Base-by-base conservation (phyloP, 2,113 vertebrate genomes). In the Tragelaphus buxtoni region DNA sequence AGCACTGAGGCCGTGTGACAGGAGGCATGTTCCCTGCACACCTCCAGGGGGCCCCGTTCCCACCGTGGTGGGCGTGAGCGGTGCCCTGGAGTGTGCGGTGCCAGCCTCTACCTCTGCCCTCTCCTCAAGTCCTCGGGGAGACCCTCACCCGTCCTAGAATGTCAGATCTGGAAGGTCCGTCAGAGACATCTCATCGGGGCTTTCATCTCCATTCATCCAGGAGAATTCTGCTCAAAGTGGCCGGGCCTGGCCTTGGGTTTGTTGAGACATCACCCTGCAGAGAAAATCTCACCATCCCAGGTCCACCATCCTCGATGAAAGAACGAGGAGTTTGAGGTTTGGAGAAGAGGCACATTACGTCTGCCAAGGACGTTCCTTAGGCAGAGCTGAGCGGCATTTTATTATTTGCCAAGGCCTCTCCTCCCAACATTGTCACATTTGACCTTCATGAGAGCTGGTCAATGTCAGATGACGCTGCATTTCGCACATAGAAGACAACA, bases 251-350 rank as follows among this genome's bases (percentile, higher is more conserved):
- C 47, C 53, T 51, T n/a, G 39, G 39, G 12, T 26, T 51, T 86
- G 74, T 49, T 22, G 8, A 60, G 30, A 55, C 17, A 13, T 26
- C 60, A 3, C 22, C 32, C 24, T 1, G 35, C 12, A n/a, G 77
- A 85, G 5, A 24, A 49, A 42, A 55, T 8, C 4, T 81, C 61
- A 65, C n/a, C 3, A 17, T 69, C 79, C 4, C 5, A 0, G 10
- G 2, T 28, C 42, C 60, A 65, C 22, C 1, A 1, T 28, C 51
- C 58, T 32, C 0, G 0, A 3, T 4, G 4, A 42, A 69, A 51
- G 82, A 51, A 55, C 5, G 2, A 58, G 72, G 49, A 79, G 9
- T 16, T 8, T 3, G 42, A 92, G 32, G 45, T 76, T 90, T 32
- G 42, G 61, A 63, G 65, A 53, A 16, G 35, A 35, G 55, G 39